Evolutionary conservation across 2,113 vertebrate genomes (phyloP), one percentile per base, ranked within the genome.

Genomic region (Lamprotornis superbus): DNA sequence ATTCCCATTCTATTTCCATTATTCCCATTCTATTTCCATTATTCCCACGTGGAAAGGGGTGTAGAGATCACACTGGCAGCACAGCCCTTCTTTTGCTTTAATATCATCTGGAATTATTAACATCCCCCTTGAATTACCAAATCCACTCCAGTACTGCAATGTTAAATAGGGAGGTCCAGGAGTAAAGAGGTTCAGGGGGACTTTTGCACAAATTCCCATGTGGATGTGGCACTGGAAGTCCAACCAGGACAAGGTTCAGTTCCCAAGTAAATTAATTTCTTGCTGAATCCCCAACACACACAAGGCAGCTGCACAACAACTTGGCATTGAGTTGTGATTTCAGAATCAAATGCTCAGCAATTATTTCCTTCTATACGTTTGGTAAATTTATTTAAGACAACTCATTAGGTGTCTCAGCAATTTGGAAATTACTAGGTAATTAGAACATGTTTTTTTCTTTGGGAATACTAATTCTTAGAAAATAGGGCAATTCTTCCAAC

Each of bases 341-440:
- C 89, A 84, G 91, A 90, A 92, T 85, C n/a, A 85, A 96, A 93
- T 14, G n/a, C 81, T 93, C 94, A 84, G 53, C 83, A 97, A 96
- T 95, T 90, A 95, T 93, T 83, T 92, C 74, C 79, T 96, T 81
- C 88, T 90, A 31, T 81, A 71, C 7, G 63, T 96, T 93, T 87
- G 92, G 68, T 90, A 94, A 96, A 95, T 81, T 92, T 91, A 94
- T 89, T 93, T 93, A 95, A 84, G 78, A 80, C 68, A 95, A 90
- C 67, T 90, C 73, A 93, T 80, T 84, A 94, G 96, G 87, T 93
- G 64, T 95, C 94, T 93, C 52, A 87, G 78, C 84, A 96, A 91
- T 97, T 82, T 96, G 93, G 88, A 97, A 97, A 95, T 94, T 83
- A 96, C 77, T 84, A 95, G 89, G 76, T 93, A 76, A 77, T 76